These are phyloP conservation scores for Megalopta genalis DNA, from an alignment of 1,140 invertebrate genomes.

Conservation along the genomic window DNA sequence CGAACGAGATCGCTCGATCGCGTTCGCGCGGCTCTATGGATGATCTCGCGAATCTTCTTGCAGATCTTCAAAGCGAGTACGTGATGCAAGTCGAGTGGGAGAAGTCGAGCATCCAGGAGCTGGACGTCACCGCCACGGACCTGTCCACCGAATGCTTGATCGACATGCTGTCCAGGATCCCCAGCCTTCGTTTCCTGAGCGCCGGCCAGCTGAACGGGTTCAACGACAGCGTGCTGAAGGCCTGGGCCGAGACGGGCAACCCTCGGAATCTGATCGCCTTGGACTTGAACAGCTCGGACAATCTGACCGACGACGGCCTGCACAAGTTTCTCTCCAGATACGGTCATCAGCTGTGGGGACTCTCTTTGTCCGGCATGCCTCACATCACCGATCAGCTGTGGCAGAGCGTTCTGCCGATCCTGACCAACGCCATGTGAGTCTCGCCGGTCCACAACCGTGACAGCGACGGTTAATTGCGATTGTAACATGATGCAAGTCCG, in stretches of 20 bases:
- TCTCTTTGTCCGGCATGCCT: slow-evolving; percentile 96
- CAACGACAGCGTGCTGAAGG: slow-evolving; percentile 94
- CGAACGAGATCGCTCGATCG: neutral
- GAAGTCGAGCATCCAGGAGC: slow-evolving; percentile 94
- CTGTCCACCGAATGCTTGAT: slow-evolving; percentile 95
- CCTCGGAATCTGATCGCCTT: slow-evolving; percentile 91
- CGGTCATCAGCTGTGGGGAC: slow-evolving; percentile 92
- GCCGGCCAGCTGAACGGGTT: slow-evolving; percentile 98
- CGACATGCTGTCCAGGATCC: slow-evolving; percentile 94
- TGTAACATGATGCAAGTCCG: no score
- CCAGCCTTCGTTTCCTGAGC: slow-evolving; percentile 92
- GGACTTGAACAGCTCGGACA: slow-evolving; percentile 97
- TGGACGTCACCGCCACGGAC: slow-evolving; percentile 98
- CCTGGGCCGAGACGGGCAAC: slow-evolving; percentile 94
- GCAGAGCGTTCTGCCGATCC: slow-evolving; percentile 93
- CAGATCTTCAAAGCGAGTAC: slow-evolving; percentile 93
- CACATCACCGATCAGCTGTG: slow-evolving; percentile 98
- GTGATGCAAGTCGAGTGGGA: slow-evolving; percentile 99
- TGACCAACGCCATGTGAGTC: slow-evolving; percentile 93
- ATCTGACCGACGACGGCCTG: slow-evolving; percentile 94
- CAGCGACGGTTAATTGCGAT: no score
- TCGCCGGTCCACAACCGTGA: neutral
- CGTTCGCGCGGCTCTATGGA: neutral
- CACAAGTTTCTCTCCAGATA: slow-evolving; percentile 94
- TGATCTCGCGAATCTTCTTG: slow-evolving; percentile 7